These are phyloP conservation scores for Noctua fimbriata DNA, from an alignment of 2,888 invertebrate species.

Conservation along the genomic window DNA sequence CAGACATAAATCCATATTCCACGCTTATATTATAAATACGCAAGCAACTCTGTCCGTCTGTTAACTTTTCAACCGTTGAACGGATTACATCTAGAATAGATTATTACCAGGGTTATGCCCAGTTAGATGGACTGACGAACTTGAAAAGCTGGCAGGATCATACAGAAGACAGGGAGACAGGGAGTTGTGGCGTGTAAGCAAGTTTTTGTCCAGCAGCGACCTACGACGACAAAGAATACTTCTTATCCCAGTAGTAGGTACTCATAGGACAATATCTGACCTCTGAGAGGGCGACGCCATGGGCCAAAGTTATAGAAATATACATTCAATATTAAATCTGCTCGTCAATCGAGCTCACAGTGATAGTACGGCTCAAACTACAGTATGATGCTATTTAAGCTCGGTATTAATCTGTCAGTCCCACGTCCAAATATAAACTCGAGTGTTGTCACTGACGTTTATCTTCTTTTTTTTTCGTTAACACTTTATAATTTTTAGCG, in stretches of 20 bases:
- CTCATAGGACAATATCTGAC: no score
- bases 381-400: constrained; percentile 52
- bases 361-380: constrained; percentile 45
- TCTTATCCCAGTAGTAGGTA: not conserved
- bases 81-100: not conserved
- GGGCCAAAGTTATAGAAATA: not conserved
- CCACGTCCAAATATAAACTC: constrained; percentile 63
- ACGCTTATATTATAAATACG: not conserved
- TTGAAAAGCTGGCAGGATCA: not conserved
- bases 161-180: not conserved
- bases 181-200: not conserved
- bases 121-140: not conserved
- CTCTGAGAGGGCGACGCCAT: no score
- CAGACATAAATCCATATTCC: constrained; percentile 34
- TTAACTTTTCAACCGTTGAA: not conserved
- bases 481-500: constrained; percentile 12
- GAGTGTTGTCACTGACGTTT: constrained; percentile 62
- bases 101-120: not conserved
- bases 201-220: not conserved
- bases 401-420: constrained; percentile 68
- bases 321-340: constrained; percentile 46
- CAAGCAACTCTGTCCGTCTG: not conserved
- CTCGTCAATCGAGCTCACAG: constrained; percentile 41
- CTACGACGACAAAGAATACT: not conserved
- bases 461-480: constrained; percentile 46